phyloP scores from a whole-genome alignment of 2,888 invertebrate species.

The Limnephilus auricula region DNA sequence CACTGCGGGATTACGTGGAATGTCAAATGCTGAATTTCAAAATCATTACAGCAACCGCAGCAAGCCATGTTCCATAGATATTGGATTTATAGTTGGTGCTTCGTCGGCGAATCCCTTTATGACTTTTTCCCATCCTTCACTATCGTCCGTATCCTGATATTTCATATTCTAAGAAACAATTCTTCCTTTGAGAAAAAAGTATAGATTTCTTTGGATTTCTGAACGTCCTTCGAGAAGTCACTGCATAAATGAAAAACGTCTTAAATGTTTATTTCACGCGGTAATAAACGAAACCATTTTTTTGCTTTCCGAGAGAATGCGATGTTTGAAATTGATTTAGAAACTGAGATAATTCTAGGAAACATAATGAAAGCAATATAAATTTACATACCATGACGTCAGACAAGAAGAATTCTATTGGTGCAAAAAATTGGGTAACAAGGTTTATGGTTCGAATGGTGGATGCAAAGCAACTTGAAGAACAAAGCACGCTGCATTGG shows the following conservation, averaged over 20 bases:
- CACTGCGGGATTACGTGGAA: constrained; percentile 53
- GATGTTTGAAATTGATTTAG: too few relatives aligned
- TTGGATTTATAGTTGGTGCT: neutral
- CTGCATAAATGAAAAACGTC: neutral
- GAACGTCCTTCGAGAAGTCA: neutral
- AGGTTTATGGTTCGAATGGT: constrained; percentile 19
- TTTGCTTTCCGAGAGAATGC: too few relatives aligned
- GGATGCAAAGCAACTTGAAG: neutral
- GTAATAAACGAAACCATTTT: neutral
- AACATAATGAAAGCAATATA: constrained; percentile 19
- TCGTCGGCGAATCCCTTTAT: neutral
- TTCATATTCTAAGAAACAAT: neutral
- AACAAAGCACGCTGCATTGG: neutral
- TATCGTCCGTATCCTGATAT: neutral
- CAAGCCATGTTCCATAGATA: constrained; percentile 3
- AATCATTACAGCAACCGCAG: constrained; percentile 41
- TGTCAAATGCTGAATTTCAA: constrained; percentile 53
- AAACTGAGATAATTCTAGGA: neutral
- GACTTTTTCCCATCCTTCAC: neutral
- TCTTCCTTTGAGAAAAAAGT: neutral
- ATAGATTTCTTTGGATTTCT: neutral
- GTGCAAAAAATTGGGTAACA: constrained; percentile 38
- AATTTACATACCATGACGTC: constrained; percentile 45
- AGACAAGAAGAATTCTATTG: neutral
- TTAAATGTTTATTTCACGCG: neutral